Evolutionary conservation across 2,888 invertebrate genomes (phyloP).

Genomic region (Calliopum simillimum): DNA sequence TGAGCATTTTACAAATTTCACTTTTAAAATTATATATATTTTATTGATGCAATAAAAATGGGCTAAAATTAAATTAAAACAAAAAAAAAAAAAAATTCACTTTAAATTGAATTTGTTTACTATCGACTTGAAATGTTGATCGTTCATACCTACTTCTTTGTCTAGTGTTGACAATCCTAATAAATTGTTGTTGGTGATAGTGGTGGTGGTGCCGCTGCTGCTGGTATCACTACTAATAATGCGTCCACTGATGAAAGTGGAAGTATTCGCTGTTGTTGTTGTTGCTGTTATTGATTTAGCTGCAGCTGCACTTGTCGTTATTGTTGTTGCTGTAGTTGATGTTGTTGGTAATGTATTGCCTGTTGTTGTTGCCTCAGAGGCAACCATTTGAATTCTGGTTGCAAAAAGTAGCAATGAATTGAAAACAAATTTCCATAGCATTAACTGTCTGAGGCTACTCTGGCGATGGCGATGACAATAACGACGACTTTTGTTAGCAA

Average conservation of each 20-base stretch:
- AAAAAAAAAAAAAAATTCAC: neutral
- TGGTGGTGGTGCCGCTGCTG: conserved; percentile 9
- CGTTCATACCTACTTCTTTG: conserved; percentile 67
- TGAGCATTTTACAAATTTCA: conserved; percentile 9
- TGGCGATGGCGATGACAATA: neutral
- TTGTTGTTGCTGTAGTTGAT: conserved; percentile 48
- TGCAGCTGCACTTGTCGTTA: conserved; percentile 38
- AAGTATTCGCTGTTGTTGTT: conserved; percentile 37
- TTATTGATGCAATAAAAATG: neutral
- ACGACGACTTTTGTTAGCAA: conserved; percentile 1
- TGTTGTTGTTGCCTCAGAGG: conserved; percentile 18
- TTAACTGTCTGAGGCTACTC: neutral
- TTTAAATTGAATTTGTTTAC: conserved; percentile 3
- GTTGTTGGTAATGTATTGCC: conserved; percentile 31
- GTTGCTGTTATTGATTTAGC: conserved; percentile 41
- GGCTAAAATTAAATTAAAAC: neutral
- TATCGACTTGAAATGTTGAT: conserved; percentile 38
- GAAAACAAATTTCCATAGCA: conserved; percentile 18
- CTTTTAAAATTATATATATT: neutral
- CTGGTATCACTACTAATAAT: conserved; percentile 33
- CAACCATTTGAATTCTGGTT: conserved; percentile 24
- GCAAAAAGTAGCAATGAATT: neutral
- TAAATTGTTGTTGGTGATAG: conserved; percentile 15
- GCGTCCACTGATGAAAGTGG: conserved; percentile 53
- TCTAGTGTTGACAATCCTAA: conserved; percentile 59